Evolutionary conservation across 2,113 vertebrate genomes (phyloP), one percentile per base, ranked within the genome.

Genomic region (Phrynosoma platyrhinos): DNA sequence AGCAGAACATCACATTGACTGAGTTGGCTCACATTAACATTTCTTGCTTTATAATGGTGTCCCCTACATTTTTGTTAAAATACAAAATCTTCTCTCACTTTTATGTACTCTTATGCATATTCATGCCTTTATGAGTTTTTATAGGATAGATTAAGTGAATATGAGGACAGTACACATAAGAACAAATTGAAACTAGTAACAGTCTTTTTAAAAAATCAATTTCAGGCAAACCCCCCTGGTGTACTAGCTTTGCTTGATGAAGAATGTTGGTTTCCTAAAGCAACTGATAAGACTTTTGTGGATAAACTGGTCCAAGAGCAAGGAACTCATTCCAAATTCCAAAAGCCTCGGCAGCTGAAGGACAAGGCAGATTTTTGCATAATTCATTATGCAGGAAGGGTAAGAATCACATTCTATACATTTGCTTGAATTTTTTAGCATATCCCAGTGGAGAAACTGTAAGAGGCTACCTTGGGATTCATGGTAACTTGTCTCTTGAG

Each of bases 231-330:
- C 88, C 98, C 99, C 79, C 99, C 99, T 1, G 99, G 99, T 0
- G 98, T 99, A 27, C 90, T 99, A 86, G 99, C 99, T 16, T 94
- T 99, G 87, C 94, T 99, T 95, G 99, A 99, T 94, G 99, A 99
- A 92, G 99, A 99, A 90, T 99, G 99, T 95, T 99, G 99, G 99
- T 99, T 99, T 93, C 99, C 99, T 16, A 99, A 99, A 96, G 99
- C 99, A 84, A 99, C 99, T 9, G 99, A 99, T 93, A 99, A 98
- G 94, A 99, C 98, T 0, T 99, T 99, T 93, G 97, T 99, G 84
- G 99, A 99, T 85, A 99, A 99, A 87, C 92, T 99, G 90, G 98
- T 98, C 86, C 99, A 99, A 94, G 99, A 99, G 91, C 99, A 99
- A 95, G 99, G 99, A 81, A 98, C 98, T 9, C 99, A 99, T 93